Evolutionary conservation across 92 coral and sea anemone species (phyloP).

Genomic region (Epizoanthus scotinus): DNA sequence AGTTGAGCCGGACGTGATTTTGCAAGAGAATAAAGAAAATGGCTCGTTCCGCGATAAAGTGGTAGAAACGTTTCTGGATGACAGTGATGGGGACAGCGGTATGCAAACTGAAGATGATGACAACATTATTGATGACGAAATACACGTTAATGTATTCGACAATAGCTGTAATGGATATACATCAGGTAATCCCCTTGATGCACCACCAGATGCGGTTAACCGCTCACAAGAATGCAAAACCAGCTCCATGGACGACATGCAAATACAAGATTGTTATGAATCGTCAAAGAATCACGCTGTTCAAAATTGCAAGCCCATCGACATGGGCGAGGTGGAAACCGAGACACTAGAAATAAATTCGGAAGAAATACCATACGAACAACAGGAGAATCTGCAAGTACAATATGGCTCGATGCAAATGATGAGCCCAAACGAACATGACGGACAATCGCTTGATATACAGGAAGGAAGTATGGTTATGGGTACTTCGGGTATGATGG

Average conservation of each 20-base stretch:
- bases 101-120: conserved; percentile 37
- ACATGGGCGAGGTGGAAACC: conserved; percentile 34
- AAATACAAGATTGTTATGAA: conserved; percentile 27
- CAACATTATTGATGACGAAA: not conserved
- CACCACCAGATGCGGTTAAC: conserved; percentile 43
- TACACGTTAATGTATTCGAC: not conserved
- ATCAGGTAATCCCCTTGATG: not conserved
- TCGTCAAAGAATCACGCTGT: not conserved
- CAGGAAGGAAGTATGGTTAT: conserved; percentile 1
- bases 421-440: not conserved
- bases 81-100: conserved; percentile 34
- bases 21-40: not conserved
- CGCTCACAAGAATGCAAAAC: conserved; percentile 2
- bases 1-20: no score
- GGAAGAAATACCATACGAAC: not conserved
- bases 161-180: not conserved
- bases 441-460: not conserved
- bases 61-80: not conserved
- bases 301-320: not conserved
- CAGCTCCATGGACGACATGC: conserved; percentile 23
- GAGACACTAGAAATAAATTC: conserved; percentile 5
- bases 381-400: not conserved
- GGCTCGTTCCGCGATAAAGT: not conserved
- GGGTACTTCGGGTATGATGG: not conserved
- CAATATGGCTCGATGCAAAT: not conserved